phyloP scores from a whole-genome alignment of 2,113 vertebrate genomes.

The Paradisaea rubra region DNA sequence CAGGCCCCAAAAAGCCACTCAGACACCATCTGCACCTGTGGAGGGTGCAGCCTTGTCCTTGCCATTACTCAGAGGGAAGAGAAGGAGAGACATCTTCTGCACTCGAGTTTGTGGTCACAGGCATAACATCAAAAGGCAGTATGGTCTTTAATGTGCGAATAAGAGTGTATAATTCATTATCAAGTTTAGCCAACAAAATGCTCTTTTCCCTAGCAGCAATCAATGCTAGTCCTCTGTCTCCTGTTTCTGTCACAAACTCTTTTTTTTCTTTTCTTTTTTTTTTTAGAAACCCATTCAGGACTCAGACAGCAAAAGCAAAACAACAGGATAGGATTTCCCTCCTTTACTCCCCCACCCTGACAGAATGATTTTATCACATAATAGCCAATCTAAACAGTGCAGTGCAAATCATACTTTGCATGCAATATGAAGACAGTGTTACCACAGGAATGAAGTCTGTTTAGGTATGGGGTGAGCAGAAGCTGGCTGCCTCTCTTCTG shows the following conservation, averaged over 20 bases:
- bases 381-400: background rate
- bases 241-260: background rate
- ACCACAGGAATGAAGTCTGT: conserved; percentile 26
- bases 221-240: background rate
- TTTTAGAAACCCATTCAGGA: background rate
- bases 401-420: background rate
- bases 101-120: background rate
- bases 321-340: background rate
- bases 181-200: background rate
- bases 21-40: background rate
- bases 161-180: background rate
- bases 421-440: background rate
- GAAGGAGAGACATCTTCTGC: background rate
- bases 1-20: background rate
- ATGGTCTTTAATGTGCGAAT: background rate
- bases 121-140: background rate
- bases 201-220: background rate
- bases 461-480: background rate
- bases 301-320: background rate
- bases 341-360: background rate
- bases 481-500: background rate
- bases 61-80: background rate
- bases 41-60: background rate
- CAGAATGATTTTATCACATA: background rate
- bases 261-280: background rate